These are phyloP conservation scores for Laodelphax striatellus DNA, from an alignment of 1,140 invertebrate genomes.

Conservation along the genomic window DNA sequence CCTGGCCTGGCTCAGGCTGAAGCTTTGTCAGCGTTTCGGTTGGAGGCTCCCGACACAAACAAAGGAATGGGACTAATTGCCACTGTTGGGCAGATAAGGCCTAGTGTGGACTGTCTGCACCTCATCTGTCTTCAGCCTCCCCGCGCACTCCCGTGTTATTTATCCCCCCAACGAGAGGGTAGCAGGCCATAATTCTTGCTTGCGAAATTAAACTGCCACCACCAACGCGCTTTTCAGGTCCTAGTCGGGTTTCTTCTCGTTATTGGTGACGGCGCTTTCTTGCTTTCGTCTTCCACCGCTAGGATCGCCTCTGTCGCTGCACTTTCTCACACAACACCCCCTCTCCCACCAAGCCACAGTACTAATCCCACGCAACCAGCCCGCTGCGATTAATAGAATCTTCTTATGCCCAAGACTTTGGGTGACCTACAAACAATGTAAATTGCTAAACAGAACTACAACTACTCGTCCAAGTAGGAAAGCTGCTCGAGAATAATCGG, in stretches of 20 bases:
- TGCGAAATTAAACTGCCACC: conserved; percentile 2
- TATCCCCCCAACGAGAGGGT: not conserved
- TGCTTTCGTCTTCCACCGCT: not conserved
- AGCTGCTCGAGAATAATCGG: no score
- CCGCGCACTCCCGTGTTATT: not conserved
- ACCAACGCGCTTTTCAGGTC: not conserved
- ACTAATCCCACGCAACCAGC: no score
- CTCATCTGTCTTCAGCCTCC: not conserved
- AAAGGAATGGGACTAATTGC: not conserved
- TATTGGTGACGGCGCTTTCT: not conserved
- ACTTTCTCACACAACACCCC: not conserved
- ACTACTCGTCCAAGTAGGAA: no score
- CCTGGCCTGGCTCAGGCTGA: no score
- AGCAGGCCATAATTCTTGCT: conserved; percentile 1
- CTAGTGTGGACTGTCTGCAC: not conserved
- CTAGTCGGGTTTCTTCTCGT: not conserved
- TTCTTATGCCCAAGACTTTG: no score
- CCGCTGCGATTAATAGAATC: no score
- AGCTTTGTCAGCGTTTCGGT: no score
- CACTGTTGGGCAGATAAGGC: not conserved
- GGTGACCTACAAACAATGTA: no score
- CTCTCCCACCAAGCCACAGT: no score
- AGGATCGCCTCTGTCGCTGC: not conserved
- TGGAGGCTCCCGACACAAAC: not conserved
- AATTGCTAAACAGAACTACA: no score